phyloP scores from a whole-genome alignment of 2,113 vertebrate species.

The Anoura caudifer region DNA sequence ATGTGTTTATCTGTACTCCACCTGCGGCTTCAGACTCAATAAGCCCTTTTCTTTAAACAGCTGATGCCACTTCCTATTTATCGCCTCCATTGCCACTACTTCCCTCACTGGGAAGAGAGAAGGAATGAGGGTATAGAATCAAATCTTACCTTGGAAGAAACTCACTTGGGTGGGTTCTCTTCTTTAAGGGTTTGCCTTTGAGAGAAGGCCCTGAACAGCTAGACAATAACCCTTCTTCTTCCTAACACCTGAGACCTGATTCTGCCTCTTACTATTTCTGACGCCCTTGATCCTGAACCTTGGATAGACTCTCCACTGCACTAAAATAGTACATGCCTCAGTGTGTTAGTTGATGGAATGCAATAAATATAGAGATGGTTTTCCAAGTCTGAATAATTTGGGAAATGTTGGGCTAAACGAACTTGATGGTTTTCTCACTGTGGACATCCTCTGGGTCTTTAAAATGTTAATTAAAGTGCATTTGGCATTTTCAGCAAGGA shows the following conservation, averaged over 20 bases:
- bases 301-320: background rate
- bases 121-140: background rate
- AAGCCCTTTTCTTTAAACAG: conserved; percentile 33
- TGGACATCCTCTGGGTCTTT: background rate
- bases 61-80: background rate
- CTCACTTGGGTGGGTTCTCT: background rate
- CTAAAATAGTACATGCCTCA: background rate
- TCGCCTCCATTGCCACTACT: background rate
- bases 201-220: background rate
- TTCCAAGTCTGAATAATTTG: background rate
- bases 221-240: background rate
- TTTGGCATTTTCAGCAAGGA: background rate
- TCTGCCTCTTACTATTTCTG: background rate
- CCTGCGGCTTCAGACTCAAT: background rate
- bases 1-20: conserved; percentile 33
- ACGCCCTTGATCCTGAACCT: background rate
- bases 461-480: background rate
- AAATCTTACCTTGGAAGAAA: background rate
- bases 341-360: background rate
- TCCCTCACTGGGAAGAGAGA: background rate
- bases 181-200: background rate
- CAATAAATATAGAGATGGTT: background rate
- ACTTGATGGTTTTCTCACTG: background rate
- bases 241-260: background rate
- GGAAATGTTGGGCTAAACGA: background rate